Evolutionary conservation across 2,797 vertebrate genomes (phyloP), one percentile per base, ranked within the genome.

Genomic region (Ptychobarbus kaznakovi): DNA sequence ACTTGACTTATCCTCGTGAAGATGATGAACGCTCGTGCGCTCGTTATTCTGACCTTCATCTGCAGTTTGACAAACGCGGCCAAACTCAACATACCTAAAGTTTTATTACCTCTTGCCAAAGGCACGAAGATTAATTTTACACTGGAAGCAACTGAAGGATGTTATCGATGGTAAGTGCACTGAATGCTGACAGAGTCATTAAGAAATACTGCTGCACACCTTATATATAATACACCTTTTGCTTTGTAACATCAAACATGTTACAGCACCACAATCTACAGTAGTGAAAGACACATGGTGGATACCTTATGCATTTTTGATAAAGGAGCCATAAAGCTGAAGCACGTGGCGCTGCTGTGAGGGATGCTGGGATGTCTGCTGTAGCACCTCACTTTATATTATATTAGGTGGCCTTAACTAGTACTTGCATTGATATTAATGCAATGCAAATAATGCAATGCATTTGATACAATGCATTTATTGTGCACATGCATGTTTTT

Each of bases 101-200:
- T 99, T 81, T 90, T 99, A 90, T 92, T 99, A 8, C 98, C 98
- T 12, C 96, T 97, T 79, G 94, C 97, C n/a, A 95, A 97, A 85
- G 92, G 94, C 78, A 97, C 97, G 44, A 94, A 92, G 83, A 97
- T 98, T 53, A 97, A 97, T 95, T 99, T 97, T 94, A 98, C 97
- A 1, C 87, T 99, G 93, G 97, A 98, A 90, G 96, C 97, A 9
- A 97, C 96, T 7, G 97, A 97, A 66, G 98, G 98, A 79, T 99
- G 98, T 94, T 99, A 98, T 93, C 96, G 95, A 94, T 99, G 98
- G 98, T 99, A 93, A 97, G 97, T 95, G n/a, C 3, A 16, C 12
- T 22, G 3, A 4, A 56, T n/a, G 10, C n/a, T 16, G 28, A n/a
- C 9, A 49, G 5, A 53, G 18, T 22, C 4, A 1, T 49, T 4